These are phyloP conservation scores for Peromyscus polionotus DNA, from an alignment of 2,113 vertebrate species.

Conservation along the genomic window DNA sequence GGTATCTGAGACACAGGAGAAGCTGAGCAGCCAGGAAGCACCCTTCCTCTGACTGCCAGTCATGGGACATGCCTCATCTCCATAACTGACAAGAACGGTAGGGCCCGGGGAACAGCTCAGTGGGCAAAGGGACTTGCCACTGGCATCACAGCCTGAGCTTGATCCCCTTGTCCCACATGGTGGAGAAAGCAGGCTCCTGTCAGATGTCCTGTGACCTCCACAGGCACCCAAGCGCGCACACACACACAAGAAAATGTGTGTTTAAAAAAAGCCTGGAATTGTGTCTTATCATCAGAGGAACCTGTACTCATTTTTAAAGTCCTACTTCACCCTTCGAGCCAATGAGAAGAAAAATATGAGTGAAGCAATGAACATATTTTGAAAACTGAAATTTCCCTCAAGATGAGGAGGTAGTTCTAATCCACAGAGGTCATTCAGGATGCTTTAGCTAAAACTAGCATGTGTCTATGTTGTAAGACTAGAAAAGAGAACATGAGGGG, in stretches of 20 bases:
- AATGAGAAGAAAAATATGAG: neutral
- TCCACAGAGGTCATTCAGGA: neutral
- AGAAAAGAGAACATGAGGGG: neutral
- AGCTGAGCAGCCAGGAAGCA: neutral
- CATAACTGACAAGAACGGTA: neutral
- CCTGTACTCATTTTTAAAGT: neutral
- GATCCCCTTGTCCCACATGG: neutral
- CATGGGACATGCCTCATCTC: neutral
- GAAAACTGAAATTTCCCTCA: neutral
- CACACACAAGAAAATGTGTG: neutral
- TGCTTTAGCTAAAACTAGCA: neutral
- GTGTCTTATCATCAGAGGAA: neutral
- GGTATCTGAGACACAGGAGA: neutral
- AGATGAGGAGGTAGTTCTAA: neutral
- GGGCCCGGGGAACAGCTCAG: neutral
- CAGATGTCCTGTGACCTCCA: neutral
- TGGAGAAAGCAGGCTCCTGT: neutral
- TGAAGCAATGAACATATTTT: neutral
- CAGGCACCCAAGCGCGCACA: neutral
- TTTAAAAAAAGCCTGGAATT: neutral
- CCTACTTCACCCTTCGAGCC: neutral
- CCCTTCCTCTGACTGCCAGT: neutral
- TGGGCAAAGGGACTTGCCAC: neutral
- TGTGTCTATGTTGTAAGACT: neutral
- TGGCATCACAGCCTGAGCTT: neutral